Base-by-base conservation (phyloP, 2,113 vertebrate species). In the Brachyistius frenatus region DNA sequence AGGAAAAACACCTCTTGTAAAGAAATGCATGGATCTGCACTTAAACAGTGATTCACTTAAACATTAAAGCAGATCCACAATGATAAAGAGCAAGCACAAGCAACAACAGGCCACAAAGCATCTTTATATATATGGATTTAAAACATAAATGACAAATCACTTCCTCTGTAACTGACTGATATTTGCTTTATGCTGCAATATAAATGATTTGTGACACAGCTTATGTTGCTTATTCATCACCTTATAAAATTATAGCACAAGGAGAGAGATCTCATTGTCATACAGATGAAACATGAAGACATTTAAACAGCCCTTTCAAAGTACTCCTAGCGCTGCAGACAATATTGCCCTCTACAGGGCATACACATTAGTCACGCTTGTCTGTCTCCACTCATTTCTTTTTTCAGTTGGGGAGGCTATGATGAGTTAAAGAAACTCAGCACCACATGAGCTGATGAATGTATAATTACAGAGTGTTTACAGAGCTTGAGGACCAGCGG, bases 331-430 rank as follows among this genome's bases (percentile, higher is more conserved):
- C 67, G 41, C 49, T 62, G 78, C 64, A 91, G 89, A 85, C 93
- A 94, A 94, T 90, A 87, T 88, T 90, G 92, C 93, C 93, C 92
- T 90, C 94, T 94, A 89, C 90, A 94, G 94, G 92, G 81, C 88
- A 73, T 32, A 85, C 73, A 68, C 46, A 84, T 89, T 89, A 83
- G 85, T 83, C 89, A 92, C 60, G 89, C 76, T 81, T 81, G 79
- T 75, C 81, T 74, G 54, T 83, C 58, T 16, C 66, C 39, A 30
- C 32, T 49, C 30, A 37, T 23, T 60, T 52, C 23, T 73, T n/a
- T 54, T 63, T 13, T 41, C 11, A 15, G 33, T 30, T 23, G 36
- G 23, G 32, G 35, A 66, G 50, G 54, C 46, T 50, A 32, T 39
- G 75, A 86, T 73, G 30, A 72, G 23, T 71, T 73, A 57, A 76